Evolutionary conservation across 2,797 vertebrate species (phyloP).

Genomic region (Eurystomus glaucurus): DNA sequence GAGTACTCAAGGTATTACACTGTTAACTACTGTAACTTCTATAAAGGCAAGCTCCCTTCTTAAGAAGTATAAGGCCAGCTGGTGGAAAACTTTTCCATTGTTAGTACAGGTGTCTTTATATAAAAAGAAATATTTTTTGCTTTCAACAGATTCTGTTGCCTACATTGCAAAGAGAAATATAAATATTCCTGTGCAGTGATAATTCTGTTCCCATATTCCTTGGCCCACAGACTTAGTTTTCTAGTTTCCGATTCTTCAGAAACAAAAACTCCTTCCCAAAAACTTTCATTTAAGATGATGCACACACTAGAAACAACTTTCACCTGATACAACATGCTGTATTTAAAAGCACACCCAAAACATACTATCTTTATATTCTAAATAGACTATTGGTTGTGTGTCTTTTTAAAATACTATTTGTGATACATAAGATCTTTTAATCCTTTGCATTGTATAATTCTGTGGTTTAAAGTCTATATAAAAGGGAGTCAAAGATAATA

Average conservation of each 20-base stretch:
- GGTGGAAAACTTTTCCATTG: neutral
- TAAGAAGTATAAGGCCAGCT: neutral
- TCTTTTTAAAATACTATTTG: neutral
- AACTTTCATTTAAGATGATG: neutral
- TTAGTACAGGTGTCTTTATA: neutral
- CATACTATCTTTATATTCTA: neutral
- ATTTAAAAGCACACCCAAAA: neutral
- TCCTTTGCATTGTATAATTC: neutral
- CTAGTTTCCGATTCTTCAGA: neutral
- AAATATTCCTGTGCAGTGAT: neutral
- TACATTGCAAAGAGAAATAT: slow-evolving; percentile 7
- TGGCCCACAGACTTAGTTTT: neutral
- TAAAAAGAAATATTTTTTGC: neutral
- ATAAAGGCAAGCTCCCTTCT: neutral
- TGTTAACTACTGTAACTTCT: neutral
- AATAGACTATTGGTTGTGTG: neutral
- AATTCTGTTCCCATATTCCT: slow-evolving; percentile 5
- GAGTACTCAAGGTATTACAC: neutral
- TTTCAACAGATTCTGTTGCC: neutral
- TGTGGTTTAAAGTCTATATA: neutral
- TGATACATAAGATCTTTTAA: neutral
- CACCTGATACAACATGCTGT: neutral
- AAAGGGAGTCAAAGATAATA: neutral
- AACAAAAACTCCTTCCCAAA: neutral
- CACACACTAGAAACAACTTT: neutral